These are phyloP conservation scores for Perizoma affinitatum DNA, from an alignment of 2,888 invertebrate species.

Conservation along the genomic window DNA sequence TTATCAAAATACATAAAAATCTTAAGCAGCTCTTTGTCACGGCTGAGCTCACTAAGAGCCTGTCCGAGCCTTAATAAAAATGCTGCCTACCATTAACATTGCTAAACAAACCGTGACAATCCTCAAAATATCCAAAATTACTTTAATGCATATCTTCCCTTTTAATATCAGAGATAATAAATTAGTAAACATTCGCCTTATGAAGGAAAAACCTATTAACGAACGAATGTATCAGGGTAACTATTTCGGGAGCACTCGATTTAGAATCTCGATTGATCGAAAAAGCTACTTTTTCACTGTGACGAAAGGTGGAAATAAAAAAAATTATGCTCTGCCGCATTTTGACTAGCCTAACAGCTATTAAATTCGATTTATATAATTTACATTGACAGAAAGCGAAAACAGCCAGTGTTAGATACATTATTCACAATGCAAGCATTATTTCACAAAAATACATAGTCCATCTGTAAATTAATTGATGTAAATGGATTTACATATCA, in stretches of 20 bases:
- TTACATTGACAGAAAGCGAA: too few relatives aligned
- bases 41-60: conserved; percentile 57
- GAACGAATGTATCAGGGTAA: conserved; percentile 75
- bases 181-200: conserved; percentile 83
- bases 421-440: too few relatives aligned
- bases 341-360: too few relatives aligned
- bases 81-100: conserved; percentile 28
- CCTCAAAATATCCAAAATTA: conserved; percentile 67
- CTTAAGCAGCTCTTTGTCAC: conserved; percentile 39
- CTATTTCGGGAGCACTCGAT: conserved; percentile 41
- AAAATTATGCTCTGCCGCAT: too few relatives aligned
- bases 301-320: too few relatives aligned
- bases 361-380: too few relatives aligned
- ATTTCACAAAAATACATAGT: too few relatives aligned
- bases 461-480: too few relatives aligned
- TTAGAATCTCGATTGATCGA: not conserved
- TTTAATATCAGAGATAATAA: conserved; percentile 82
- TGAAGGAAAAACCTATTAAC: conserved; percentile 83
- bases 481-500: too few relatives aligned
- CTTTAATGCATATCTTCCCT: conserved; percentile 63
- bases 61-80: conserved; percentile 40
- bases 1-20: conserved; percentile 15
- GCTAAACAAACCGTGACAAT: conserved; percentile 72
- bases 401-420: too few relatives aligned
- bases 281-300: not conserved